Evolutionary conservation across 2,888 invertebrate species (phyloP), one percentile per base, ranked within the genome.

Genomic region (Heliconius hortense): DNA sequence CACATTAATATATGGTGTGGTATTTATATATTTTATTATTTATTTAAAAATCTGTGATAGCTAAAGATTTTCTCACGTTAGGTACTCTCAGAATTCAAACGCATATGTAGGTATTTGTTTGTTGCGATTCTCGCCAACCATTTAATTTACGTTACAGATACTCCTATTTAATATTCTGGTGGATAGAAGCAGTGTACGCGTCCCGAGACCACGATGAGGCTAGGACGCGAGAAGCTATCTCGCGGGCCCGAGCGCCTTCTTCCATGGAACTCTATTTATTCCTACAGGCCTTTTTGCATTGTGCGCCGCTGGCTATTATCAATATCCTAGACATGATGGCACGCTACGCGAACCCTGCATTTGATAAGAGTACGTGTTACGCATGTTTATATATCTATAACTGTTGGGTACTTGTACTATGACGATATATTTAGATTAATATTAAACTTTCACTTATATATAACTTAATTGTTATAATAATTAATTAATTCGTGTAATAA

Each of bases 241-340:
- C 89, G 13, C 90, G 93, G 76, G 95, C 96, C 8, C 94, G 95
- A 31, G 94, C 95, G 73, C 95, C 96, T 1, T 96, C 96, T 31
- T 95, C 95, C n/a, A 94, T 96, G 80, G 97, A 97, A 85, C 90
- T 97, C 53, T 97, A 97, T 84, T 94, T 96, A 73, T 96, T 97
- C 82, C 92, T 97, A 18, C 97, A 97, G 87, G 96, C 97, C 2
- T 97, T 96, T 88, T 90, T 96, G 15, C 97, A 97, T 84, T 95
- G 96, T 3, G 96, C 96, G 1, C 97, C 97, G 0, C 96, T 97
- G 87, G 80, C 97, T 94, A 87, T 94, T 94, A 26, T 95, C 35
- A 93, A 93, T 77, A 86, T 93, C 75, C 80, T 93, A 53, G 88
- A 96, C 84, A 92, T 97, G 82, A 93, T 97, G 86, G 93, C 96